Base-by-base conservation (phyloP, 2,113 vertebrate species). In the Nerophis lumbriciformis region DNA sequence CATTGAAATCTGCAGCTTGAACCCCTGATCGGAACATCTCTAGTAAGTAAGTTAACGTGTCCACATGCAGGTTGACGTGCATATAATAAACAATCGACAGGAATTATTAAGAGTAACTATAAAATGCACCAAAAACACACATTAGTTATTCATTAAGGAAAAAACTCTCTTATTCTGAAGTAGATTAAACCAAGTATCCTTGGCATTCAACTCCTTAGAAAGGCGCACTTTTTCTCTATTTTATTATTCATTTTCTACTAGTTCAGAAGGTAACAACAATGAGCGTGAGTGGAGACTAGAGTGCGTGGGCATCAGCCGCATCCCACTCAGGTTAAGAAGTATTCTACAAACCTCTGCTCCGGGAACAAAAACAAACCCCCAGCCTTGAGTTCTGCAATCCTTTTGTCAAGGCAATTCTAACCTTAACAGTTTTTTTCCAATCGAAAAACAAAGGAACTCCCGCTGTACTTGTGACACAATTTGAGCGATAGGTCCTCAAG, bases 321-420 rank as follows among this genome's bases (percentile, higher is more conserved):
- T 55, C 53, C 59, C 39, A 67, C 65, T 53, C 47, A 58, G n/a
- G 21, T 44, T 47, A 6, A 64, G 21, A 62, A 66, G 42, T 47
- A 51, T 48, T 48, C 61, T 9, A 44, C 70, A 16, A 69, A 55
- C n/a, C 48, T 44, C 10, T 6, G 10, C 49, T 68, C 38, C 57
- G 13, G 49, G 5, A 35, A 65, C 7, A 4, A 35, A 11, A 13
- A n/a, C n/a, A 53, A 35, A 5, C 44, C 57, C 42, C 28, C 37
- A 36, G 37, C 35, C 14, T 54, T 21, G 47, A 59, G 49, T 11
- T 47, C 11, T 61, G 28, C 5, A 42, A 48, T 60, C 50, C 63
- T 69, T 16, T 50, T 63, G 64, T 48, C 56, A 42, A 38, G 56
- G 5, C 42, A 61, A 62, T 61, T 16, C 11, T 5, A 38, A 59